A percentile compares a stretch with the other conserved stretches of the same genome.
Evolutionary conservation across 2,113 vertebrate genomes (phyloP).

Genomic region (Alaudala cheleensis): DNA sequence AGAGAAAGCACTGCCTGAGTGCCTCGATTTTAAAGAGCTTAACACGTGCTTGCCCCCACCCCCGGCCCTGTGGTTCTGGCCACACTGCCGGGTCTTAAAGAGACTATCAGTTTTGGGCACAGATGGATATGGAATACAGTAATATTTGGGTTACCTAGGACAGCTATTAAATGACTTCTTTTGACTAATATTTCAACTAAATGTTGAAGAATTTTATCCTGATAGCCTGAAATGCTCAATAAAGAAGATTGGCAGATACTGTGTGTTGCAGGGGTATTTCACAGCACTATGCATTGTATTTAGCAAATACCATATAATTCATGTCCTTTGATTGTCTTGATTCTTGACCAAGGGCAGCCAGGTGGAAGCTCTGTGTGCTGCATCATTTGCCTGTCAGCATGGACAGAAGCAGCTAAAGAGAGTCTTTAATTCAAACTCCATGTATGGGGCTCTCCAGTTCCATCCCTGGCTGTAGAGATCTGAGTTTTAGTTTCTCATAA

Average conservation of each 20-base stretch:
- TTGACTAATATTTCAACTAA: neutral
- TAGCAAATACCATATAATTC: neutral
- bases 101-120: neutral
- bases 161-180: neutral
- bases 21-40: neutral
- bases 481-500: neutral
- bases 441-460: neutral
- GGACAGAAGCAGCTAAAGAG: neutral
- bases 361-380: neutral
- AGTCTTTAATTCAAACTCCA: neutral
- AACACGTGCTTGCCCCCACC: rapidly evolving
- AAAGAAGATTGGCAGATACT: neutral
- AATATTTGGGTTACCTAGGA: neutral
- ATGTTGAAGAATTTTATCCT: neutral
- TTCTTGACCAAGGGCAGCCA: neutral
- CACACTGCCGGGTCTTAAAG: rapidly evolving
- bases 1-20: neutral
- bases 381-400: neutral
- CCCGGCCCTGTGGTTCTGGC: neutral
- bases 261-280: neutral
- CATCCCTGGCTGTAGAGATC: neutral
- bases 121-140: neutral
- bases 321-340: neutral
- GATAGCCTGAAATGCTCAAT: neutral
- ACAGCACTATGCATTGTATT: neutral